These are phyloP conservation scores for Drosophila nigricruria DNA, from an alignment of 2,888 invertebrate genomes.

Conservation along the genomic window DNA sequence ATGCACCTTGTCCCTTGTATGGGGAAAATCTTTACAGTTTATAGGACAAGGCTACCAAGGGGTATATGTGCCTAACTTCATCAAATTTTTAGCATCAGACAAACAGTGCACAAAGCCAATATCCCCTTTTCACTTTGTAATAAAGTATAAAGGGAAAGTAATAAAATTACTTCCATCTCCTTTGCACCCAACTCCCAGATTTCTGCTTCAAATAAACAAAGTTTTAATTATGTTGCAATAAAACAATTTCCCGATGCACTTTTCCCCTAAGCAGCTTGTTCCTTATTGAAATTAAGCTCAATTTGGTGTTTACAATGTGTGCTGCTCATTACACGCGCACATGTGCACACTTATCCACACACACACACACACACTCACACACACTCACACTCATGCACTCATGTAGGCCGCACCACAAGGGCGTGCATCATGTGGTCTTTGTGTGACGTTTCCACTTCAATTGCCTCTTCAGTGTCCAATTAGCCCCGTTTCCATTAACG, in stretches of 20 bases:
- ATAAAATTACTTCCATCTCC: too few species aligned
- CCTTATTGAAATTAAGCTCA: slow-evolving; percentile 5
- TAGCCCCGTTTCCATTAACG: slow-evolving; percentile 15
- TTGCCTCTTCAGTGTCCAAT: not conserved
- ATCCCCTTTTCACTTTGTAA: not conserved
- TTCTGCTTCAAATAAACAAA: slow-evolving; percentile 40
- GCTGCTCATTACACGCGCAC: slow-evolving; percentile 1
- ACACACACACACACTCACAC: slow-evolving; percentile 9
- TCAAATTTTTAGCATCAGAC: too few species aligned
- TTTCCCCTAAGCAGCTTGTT: not conserved
- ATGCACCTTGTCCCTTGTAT: too few species aligned
- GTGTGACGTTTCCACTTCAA: slow-evolving; percentile 27
- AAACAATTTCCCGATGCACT: not conserved
- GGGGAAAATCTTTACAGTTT: too few species aligned
- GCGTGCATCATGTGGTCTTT: slow-evolving; percentile 43
- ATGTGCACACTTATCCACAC: slow-evolving; percentile 1
- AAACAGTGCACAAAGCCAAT: not conserved
- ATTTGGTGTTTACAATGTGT: not conserved
- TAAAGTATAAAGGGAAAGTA: too few species aligned
- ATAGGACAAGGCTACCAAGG: too few species aligned
- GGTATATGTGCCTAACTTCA: too few species aligned
- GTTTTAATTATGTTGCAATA: not conserved
- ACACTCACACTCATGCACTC: slow-evolving; percentile 1
- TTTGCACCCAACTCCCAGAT: not conserved
- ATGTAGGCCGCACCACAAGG: slow-evolving; percentile 11